These are phyloP conservation scores for Crotalus horridus DNA, from an alignment of 2,113 vertebrate species.

Conservation along the genomic window DNA sequence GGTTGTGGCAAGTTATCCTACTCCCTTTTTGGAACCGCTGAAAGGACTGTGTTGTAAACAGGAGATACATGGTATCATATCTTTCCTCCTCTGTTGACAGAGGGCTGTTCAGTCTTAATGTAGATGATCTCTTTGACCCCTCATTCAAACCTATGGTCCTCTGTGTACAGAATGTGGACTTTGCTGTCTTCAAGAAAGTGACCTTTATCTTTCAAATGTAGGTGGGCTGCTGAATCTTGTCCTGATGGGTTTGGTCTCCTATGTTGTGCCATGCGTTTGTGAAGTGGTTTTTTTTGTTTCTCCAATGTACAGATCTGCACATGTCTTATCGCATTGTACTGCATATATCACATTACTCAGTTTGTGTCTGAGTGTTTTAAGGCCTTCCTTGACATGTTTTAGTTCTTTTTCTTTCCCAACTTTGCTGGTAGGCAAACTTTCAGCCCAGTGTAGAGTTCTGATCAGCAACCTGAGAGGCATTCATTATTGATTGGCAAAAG, in stretches of 20 bases:
- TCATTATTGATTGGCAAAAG: no score
- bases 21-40: neutral
- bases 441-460: no score
- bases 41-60: neutral
- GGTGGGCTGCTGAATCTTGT: neutral
- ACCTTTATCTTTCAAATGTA: neutral
- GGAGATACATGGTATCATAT: neutral
- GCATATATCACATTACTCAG: neutral
- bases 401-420: no score
- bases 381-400: no score
- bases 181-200: neutral
- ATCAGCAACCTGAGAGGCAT: no score
- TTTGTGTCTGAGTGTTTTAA: no score
- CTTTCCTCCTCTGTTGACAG: neutral
- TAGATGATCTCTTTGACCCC: neutral
- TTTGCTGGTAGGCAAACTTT: no score
- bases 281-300: neutral
- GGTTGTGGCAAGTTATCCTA: neutral
- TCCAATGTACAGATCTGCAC: neutral
- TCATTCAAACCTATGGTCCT: neutral
- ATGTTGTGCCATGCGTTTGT: neutral
- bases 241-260: neutral
- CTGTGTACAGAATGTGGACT: neutral
- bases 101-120: neutral
- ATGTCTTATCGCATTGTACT: neutral